Percentiles rank a stretch among this genome's conserved stretches.
Conservation (phyloP, 2,888 invertebrate species). For the Agriotes lineatus region DNA sequence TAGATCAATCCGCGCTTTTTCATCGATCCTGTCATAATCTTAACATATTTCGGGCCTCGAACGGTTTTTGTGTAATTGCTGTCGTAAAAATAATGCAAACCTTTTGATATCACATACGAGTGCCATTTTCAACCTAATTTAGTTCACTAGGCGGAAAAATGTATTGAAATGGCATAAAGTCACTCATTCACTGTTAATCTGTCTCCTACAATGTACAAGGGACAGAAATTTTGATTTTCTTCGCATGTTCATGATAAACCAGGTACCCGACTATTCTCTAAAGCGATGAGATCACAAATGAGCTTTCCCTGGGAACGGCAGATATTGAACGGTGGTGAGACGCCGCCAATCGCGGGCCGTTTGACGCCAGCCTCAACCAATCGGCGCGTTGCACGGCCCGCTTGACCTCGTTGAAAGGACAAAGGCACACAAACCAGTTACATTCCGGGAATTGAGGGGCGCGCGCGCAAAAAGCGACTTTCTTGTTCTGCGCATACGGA, state of each 20-base stretch:
- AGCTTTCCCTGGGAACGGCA: slow-evolving; percentile 58
- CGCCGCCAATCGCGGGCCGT: slow-evolving; percentile 53
- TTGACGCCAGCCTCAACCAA: slow-evolving; percentile 52
- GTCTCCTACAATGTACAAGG: slow-evolving; percentile 62
- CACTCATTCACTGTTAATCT: slow-evolving; percentile 67
- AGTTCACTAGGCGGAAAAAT: slow-evolving; percentile 65
- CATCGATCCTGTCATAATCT: slow-evolving; percentile 53
- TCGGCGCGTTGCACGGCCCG: slow-evolving; percentile 42
- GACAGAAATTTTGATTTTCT: slow-evolving; percentile 64
- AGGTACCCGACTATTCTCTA: slow-evolving; percentile 65
- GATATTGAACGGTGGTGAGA: slow-evolving; percentile 56
- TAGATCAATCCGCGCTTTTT: slow-evolving; percentile 22
- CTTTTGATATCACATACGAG: slow-evolving; percentile 67
- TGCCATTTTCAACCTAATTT: slow-evolving; percentile 65
- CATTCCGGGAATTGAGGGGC: not conserved
- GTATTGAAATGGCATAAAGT: slow-evolving; percentile 66
- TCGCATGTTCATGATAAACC: slow-evolving; percentile 62
- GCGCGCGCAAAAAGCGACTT: not conserved
- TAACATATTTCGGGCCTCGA: slow-evolving; percentile 63
- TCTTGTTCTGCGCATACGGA: not conserved
- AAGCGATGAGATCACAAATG: slow-evolving; percentile 68
- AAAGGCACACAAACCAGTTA: slow-evolving; percentile 3
- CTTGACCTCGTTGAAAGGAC: slow-evolving; percentile 34
- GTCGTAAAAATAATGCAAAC: slow-evolving; percentile 67
- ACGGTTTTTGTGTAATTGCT: slow-evolving; percentile 57